Conservation (phyloP, 2,113 vertebrate species). For the Chauna torquata region DNA sequence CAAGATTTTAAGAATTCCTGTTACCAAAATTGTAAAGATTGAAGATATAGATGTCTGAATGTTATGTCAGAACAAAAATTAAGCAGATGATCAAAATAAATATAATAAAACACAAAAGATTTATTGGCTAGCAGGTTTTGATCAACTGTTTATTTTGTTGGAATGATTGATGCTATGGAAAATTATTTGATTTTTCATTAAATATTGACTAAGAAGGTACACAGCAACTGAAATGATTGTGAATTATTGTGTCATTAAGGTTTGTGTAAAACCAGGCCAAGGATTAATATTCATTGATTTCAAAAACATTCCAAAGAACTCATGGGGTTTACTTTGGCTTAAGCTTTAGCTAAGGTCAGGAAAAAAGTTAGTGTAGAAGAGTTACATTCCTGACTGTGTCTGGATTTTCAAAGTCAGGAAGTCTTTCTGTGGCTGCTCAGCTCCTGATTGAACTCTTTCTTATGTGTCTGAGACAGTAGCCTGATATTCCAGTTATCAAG, state of each 20-base stretch:
- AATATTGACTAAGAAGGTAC: background rate
- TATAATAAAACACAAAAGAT: accelerated
- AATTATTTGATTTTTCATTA: background rate
- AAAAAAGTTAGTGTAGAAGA: background rate
- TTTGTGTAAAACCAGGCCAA: background rate
- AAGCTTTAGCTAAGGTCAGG: background rate
- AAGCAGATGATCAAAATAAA: background rate
- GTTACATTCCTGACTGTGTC: background rate
- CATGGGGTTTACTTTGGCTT: background rate
- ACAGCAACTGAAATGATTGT: background rate
- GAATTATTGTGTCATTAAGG: background rate
- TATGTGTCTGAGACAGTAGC: background rate
- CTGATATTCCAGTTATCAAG: background rate
- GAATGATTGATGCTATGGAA: background rate
- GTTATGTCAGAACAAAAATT: background rate
- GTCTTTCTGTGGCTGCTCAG: background rate
- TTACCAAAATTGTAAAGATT: background rate
- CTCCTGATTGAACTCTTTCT: background rate
- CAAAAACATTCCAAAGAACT: background rate
- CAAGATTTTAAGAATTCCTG: background rate
- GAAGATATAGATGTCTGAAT: background rate
- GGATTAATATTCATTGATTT: background rate
- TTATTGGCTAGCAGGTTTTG: background rate
- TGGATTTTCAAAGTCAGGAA: background rate
- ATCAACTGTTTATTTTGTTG: background rate